Base-by-base conservation (phyloP, 2,113 vertebrate species). In the Talpa occidentalis region DNA sequence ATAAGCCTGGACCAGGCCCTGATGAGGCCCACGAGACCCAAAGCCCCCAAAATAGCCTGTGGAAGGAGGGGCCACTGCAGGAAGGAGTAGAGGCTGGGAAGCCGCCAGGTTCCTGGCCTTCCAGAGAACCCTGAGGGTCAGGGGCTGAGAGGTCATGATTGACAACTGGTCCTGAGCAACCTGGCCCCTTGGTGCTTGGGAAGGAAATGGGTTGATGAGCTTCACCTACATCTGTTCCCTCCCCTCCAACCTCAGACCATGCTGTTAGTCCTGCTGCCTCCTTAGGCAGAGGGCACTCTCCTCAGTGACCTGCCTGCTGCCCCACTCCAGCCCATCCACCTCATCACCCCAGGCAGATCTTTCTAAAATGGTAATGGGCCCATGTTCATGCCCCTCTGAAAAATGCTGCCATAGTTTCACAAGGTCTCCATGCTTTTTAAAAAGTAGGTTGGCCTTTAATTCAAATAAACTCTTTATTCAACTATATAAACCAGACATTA, bases 41-140 rank as follows among this genome's bases (percentile, higher is more conserved):
- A 74, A 81, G 76, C 40, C 87, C 66, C 72, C 92, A 84, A 78
- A 94, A 96, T 93, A 97, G 92, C 89, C 70, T 83, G 22, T 96
- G 44, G 82, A 82, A 91, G 82, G 82, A 76, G 76, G 66, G 90
- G 59, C 4, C 56, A 14, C 32, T 22, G 6, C 66, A 96, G 79
- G 66, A 80, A 96, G 83, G 79, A 80, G 10, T 14, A 47, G 59
- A 44, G 35, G 10, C 49, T 44, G 10, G 64, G 73, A 95, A 85
- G 35, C 83, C 19, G 10, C 35, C 30, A 60, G 67, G 42, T 74
- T 70, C 44, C 78, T 80, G 91, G 69, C 28, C 47, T 93, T 86
- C 44, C 28, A 76, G 56, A 84, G 62, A 74, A 82, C 66, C 5
- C 2, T 12, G 54, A 92, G 87, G 44, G 17, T 67, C n/a, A 85